Evolutionary conservation across 2,113 vertebrate species (phyloP).

Genomic region (Ochotona princeps): DNA sequence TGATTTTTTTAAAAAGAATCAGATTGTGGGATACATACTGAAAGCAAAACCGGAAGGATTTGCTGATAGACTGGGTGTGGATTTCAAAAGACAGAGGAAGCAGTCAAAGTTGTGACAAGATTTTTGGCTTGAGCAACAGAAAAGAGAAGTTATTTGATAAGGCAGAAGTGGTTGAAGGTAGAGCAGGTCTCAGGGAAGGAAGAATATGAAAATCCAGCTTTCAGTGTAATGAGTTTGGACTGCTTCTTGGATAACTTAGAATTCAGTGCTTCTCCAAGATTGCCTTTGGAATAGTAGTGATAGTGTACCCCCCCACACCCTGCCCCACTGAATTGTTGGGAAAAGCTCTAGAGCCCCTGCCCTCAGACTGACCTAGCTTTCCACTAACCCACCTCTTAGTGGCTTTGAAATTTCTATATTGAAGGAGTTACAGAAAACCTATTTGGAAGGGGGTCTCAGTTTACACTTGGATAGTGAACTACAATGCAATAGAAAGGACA

Average conservation of each 20-base stretch:
- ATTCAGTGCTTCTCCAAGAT: slow-evolving; percentile 6
- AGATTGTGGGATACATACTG: slow-evolving; percentile 23
- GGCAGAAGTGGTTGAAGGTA: background rate
- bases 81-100: background rate
- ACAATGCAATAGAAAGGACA: slow-evolving; percentile 47
- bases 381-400: background rate
- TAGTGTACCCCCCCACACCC: background rate
- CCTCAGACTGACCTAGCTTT: background rate
- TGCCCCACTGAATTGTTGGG: background rate
- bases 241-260: background rate
- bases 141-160: slow-evolving; percentile 17
- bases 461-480: slow-evolving; percentile 47
- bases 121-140: background rate
- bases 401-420: slow-evolving; percentile 28
- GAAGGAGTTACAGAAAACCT: slow-evolving; percentile 32
- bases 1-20: background rate
- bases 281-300: slow-evolving; percentile 16
- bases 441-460: background rate
- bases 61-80: background rate
- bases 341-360: slow-evolving; percentile 1
- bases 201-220: background rate
- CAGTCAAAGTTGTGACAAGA: slow-evolving; percentile 19
- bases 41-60: background rate
- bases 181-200: background rate
- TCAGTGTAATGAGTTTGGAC: background rate